phyloP scores from a whole-genome alignment of 2,797 vertebrate genomes.

The Enteromius afrohamiltoni region DNA sequence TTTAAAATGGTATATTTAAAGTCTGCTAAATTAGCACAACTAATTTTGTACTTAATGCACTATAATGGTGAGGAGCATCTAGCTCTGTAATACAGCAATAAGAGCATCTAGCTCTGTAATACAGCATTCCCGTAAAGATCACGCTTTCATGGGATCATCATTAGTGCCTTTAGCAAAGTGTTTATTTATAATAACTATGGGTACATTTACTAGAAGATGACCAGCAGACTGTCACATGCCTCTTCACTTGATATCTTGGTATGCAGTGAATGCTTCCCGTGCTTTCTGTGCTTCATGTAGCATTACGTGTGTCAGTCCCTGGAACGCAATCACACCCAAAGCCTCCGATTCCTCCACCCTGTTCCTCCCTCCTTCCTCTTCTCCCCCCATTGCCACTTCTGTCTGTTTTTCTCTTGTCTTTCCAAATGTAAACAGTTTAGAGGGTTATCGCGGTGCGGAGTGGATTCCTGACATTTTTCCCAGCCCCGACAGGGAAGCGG shows the following conservation, averaged over 20 bases:
- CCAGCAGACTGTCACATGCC: conserved; percentile 27
- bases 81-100: conserved; percentile 8
- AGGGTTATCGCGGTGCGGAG: conserved; percentile 56
- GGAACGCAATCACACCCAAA: conserved; percentile 32
- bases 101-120: neutral
- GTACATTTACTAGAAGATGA: conserved; percentile 7
- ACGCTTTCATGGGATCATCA: conserved; percentile 5
- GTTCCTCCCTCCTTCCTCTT: conserved; percentile 27
- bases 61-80: neutral
- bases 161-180: neutral
- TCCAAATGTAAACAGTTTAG: conserved; percentile 53
- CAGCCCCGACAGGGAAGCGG: conserved; percentile 50
- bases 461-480: conserved; percentile 61
- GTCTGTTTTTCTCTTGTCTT: conserved; percentile 52
- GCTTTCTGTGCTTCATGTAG: conserved; percentile 20
- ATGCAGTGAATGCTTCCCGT: conserved; percentile 10
- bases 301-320: neutral
- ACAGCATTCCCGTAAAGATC: neutral
- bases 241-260: conserved; percentile 1
- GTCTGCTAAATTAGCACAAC: neutral
- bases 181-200: conserved; percentile 2
- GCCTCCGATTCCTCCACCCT: conserved; percentile 15
- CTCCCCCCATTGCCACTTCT: conserved; percentile 26
- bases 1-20: too few species aligned
- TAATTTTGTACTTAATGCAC: neutral